Base-by-base conservation (phyloP, 2,888 invertebrate genomes). In the Chouioia cunea region DNA sequence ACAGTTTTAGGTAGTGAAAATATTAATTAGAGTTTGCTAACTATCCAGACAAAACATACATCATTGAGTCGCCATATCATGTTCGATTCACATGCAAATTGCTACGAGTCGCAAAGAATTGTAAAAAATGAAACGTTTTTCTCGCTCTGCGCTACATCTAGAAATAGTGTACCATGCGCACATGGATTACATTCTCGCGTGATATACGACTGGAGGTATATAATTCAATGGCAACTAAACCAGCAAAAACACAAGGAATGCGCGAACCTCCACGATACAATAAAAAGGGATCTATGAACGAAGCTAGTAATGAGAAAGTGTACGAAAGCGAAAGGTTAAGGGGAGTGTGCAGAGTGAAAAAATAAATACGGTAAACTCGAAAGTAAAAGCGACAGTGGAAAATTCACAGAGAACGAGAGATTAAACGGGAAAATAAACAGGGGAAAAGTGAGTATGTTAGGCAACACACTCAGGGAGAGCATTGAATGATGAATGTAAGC, bases 401-500 rank as follows among this genome's bases (percentile, higher is more conserved):
- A 71, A 44, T 65, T 62, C 65, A 63, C 36, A 63, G 63, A 59
- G 67, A 60, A 14, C 27, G 27, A 27, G 27, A 4, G 27, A n/a
- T n/a, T n/a, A n/a, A n/a, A n/a, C n/a, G 27, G 6, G 27, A 3
- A 6, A 27, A 6, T 27, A 27, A 27, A 27, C 47, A 65, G 70
- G 70, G 60, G 64, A 56, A 60, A 58, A 66, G 66, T 52, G 27
- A 70, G 73, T 65, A 70, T 15, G 54, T 50, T 36, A 50, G 50
- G 63, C 16, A 3, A 18, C 47, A 57, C 27, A 6, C 27, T 4
- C 27, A 6, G 48, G 20, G 44, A 53, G 63, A 53, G 66, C 50
- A 70, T 65, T 73, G 57, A 56, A 70, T 70, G 73, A 73, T 70
- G 67, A 65, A 73, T 73, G 70, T 70, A 65, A 48, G 44, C 18